These are phyloP conservation scores for Aphrophora alni DNA, from an alignment of 2,888 invertebrate species.

Conservation along the genomic window DNA sequence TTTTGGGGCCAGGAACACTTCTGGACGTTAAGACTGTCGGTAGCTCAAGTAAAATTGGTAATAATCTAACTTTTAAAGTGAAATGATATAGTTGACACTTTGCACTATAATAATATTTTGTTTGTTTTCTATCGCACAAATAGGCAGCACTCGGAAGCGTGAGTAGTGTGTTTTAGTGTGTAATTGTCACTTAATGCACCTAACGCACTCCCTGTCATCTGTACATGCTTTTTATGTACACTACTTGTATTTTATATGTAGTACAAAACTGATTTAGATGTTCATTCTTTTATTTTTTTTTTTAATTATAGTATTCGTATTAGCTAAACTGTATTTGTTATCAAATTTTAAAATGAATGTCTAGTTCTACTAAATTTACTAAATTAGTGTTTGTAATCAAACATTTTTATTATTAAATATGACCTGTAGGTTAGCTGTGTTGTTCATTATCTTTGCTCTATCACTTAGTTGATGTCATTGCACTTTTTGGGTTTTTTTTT, in stretches of 20 bases:
- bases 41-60: conserved; percentile 37
- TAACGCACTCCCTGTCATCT: conserved; percentile 20
- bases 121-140: conserved; percentile 40
- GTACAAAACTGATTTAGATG: neutral
- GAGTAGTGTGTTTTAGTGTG: conserved; percentile 42
- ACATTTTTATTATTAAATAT: too few relatives aligned
- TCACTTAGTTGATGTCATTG: too few relatives aligned
- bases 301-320: too few relatives aligned
- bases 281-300: neutral
- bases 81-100: conserved; percentile 12
- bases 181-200: conserved; percentile 35
- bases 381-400: too few relatives aligned
- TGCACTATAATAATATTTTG: conserved; percentile 34
- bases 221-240: neutral
- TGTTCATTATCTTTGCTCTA: too few relatives aligned
- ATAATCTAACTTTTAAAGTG: conserved; percentile 22
- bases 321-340: too few relatives aligned
- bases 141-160: conserved; percentile 46
- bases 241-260: conserved; percentile 1
- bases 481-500: too few relatives aligned
- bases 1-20: conserved; percentile 18
- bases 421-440: too few relatives aligned
- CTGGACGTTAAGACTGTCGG: conserved; percentile 34
- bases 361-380: too few relatives aligned
- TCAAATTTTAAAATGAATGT: too few relatives aligned